These are phyloP conservation scores for Sinocyclocheilus anophthalmus DNA, from an alignment of 2,113 vertebrate genomes.

Conservation along the genomic window DNA sequence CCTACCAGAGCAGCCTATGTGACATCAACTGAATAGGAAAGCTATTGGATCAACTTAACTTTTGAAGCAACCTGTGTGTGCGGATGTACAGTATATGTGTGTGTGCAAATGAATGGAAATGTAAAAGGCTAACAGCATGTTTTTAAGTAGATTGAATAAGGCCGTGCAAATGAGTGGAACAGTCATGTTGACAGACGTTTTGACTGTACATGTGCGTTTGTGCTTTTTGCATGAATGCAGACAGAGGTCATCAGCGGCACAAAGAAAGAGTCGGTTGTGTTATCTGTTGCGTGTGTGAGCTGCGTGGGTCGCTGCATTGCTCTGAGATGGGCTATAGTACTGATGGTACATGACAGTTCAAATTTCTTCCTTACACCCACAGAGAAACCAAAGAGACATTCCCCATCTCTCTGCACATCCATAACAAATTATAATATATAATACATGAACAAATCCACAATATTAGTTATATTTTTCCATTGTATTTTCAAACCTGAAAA, in stretches of 20 bases:
- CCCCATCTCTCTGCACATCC: conserved; percentile 10
- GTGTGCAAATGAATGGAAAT: conserved; percentile 20
- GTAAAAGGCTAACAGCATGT: neutral
- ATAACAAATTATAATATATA: neutral
- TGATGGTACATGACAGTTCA: conserved; percentile 43
- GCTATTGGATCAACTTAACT: neutral
- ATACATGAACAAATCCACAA: neutral
- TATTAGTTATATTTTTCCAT: neutral
- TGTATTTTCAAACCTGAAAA: neutral
- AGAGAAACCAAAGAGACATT: conserved; percentile 37
- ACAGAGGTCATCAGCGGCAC: conserved; percentile 6
- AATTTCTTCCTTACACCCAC: conserved; percentile 38
- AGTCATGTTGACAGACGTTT: conserved; percentile 4
- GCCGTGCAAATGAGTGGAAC: neutral
- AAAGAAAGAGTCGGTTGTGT: conserved; percentile 22
- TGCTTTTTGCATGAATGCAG: conserved; percentile 12
- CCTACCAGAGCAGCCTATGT: neutral
- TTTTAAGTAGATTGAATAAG: neutral
- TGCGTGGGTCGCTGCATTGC: conserved; percentile 31
- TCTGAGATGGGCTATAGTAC: conserved; percentile 33
- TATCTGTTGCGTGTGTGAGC: conserved; percentile 29
- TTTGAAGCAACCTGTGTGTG: conserved; percentile 31
- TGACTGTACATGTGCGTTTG: conserved; percentile 34
- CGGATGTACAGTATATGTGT: neutral
- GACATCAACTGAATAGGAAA: neutral